Percentiles rank a stretch among this genome's conserved stretches.
Conservation (phyloP, 1,140 invertebrate genomes). For the Zaprionus lachaisei region DNA sequence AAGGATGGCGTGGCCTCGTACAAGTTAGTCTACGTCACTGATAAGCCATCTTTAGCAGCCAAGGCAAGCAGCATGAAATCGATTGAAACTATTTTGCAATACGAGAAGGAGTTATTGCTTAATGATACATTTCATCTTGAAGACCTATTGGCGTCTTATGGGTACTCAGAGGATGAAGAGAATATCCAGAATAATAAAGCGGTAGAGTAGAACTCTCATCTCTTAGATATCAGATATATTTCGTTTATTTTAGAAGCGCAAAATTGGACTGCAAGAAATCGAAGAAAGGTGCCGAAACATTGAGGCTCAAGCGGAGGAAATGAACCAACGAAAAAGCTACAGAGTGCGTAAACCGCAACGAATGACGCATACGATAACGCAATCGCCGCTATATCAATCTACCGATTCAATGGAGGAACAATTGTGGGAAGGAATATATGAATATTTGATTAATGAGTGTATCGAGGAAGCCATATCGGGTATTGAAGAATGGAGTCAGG, state of each 20-base stretch:
- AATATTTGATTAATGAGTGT: neutral
- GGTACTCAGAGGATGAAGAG: constrained; percentile 28
- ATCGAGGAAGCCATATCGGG: neutral
- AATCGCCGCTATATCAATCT: no score
- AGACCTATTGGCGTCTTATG: constrained; percentile 28
- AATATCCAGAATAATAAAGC: constrained; percentile 6
- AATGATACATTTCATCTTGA: constrained; percentile 10
- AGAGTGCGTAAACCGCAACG: neutral
- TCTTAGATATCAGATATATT: neutral
- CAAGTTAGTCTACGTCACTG: neutral
- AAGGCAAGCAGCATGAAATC: neutral
- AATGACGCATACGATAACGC: no score
- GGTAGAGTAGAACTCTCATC: neutral
- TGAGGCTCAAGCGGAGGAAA: neutral
- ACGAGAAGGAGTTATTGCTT: neutral
- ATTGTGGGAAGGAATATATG: neutral
- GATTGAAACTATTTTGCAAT: neutral
- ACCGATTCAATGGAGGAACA: neutral
- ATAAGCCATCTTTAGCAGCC: neutral
- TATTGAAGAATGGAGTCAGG: neutral
- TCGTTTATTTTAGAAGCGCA: constrained; percentile 38
- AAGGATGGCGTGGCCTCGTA: constrained; percentile 18
- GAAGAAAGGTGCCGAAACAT: neutral
- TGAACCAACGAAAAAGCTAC: neutral
- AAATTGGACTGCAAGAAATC: constrained; percentile 54